Evolutionary conservation across 2,888 invertebrate genomes (phyloP).

Genomic region (Uropetala carovei): DNA sequence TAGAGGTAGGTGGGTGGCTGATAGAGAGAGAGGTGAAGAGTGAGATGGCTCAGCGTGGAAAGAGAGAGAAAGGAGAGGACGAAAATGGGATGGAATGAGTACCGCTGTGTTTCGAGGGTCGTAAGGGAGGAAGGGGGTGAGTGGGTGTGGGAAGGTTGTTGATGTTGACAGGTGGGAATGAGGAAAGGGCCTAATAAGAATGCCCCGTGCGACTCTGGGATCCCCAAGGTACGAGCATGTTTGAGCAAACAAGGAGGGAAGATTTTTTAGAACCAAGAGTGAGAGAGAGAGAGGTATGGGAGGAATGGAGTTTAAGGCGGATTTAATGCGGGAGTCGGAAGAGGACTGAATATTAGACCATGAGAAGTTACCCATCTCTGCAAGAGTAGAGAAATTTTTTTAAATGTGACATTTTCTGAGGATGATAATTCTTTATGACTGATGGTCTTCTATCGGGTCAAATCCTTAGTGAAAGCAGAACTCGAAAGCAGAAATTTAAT

Average conservation of each 20-base stretch:
- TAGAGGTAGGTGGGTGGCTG: background rate
- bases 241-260: conserved; percentile 13
- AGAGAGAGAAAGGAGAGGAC: background rate
- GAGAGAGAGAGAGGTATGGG: too few relatives aligned
- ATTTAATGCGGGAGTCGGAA: background rate
- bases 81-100: background rate
- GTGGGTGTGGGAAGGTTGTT: conserved; percentile 25
- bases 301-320: too few relatives aligned
- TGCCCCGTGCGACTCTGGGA: background rate
- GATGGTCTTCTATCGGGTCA: too few relatives aligned
- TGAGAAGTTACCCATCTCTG: background rate
- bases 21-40: background rate
- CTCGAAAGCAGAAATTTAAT: too few relatives aligned
- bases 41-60: background rate
- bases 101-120: background rate
- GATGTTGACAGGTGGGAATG: conserved; percentile 61
- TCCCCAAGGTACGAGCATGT: background rate
- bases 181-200: conserved; percentile 61
- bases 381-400: background rate
- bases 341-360: background rate
- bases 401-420: too few relatives aligned
- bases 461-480: too few relatives aligned
- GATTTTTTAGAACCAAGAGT: too few relatives aligned
- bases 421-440: too few relatives aligned
- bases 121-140: background rate